These are phyloP conservation scores for Gasterosteus nipponicus DNA, from an alignment of 2,113 vertebrate genomes.

Conservation along the genomic window DNA sequence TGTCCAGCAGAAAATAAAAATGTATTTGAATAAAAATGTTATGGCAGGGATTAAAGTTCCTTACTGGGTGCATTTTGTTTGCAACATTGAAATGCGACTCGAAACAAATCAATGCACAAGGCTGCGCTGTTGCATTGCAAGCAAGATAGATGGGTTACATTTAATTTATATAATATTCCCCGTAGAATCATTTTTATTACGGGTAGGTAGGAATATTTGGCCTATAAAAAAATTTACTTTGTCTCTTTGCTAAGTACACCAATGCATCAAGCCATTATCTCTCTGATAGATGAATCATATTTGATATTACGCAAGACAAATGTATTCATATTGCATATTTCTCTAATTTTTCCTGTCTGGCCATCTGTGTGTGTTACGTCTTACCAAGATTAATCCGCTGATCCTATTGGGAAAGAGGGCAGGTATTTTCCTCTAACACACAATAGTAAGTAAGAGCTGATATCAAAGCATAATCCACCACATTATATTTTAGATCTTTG, in stretches of 20 bases:
- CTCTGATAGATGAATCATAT: slow-evolving; percentile 86
- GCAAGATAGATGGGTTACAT: slow-evolving; percentile 77
- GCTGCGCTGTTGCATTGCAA: slow-evolving; percentile 68
- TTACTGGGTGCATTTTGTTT: slow-evolving; percentile 58
- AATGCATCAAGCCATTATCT: slow-evolving; percentile 89
- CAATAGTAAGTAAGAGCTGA: slow-evolving; percentile 84
- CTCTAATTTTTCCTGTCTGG: slow-evolving; percentile 91
- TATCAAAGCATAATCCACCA: slow-evolving; percentile 86
- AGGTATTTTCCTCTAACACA: slow-evolving; percentile 85
- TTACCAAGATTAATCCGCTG: slow-evolving; percentile 92
- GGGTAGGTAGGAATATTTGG: slow-evolving; percentile 77
- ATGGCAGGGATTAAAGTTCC: slow-evolving; percentile 46
- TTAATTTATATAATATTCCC: slow-evolving; percentile 84
- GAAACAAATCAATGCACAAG: slow-evolving; percentile 66
- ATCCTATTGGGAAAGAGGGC: slow-evolving; percentile 87
- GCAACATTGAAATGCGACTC: slow-evolving; percentile 57
- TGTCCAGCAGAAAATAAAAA: slow-evolving; percentile 4
- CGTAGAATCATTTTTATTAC: slow-evolving; percentile 81
- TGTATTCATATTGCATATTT: slow-evolving; percentile 93
- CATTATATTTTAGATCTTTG: slow-evolving; percentile 84
- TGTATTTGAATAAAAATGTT: background rate
- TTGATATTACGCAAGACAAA: slow-evolving; percentile 87
- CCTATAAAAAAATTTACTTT: slow-evolving; percentile 87
- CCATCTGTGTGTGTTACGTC: slow-evolving; percentile 91
- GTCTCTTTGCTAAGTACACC: slow-evolving; percentile 85